phyloP scores from a whole-genome alignment of 2,113 vertebrate genomes.

The Toxostoma redivivum region DNA sequence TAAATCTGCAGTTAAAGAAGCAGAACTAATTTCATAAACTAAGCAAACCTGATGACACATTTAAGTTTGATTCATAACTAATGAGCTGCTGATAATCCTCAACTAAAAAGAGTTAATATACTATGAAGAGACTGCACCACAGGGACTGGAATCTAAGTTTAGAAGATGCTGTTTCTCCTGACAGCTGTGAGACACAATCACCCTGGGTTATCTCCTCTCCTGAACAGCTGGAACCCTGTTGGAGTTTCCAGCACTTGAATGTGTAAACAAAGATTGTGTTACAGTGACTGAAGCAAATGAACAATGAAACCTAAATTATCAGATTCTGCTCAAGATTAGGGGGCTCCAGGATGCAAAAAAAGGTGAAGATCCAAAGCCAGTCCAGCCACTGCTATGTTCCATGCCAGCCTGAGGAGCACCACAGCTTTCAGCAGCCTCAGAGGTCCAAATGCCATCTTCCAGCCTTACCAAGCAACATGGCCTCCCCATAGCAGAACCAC shows the following conservation, averaged over 20 bases:
- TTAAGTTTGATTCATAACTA: not conserved
- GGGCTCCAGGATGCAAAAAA: not conserved
- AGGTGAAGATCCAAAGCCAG: not conserved
- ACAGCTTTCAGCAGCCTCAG: not conserved
- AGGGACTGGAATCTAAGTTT: not conserved
- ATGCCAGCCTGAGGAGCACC: not conserved
- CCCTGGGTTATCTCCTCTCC: not conserved
- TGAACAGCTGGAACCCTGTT: not conserved
- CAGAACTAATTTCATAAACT: not conserved
- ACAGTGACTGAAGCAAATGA: not conserved
- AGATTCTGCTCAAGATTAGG: not conserved
- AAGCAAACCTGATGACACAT: not conserved
- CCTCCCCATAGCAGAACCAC: slow-evolving; percentile 86
- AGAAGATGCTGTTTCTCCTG: not conserved
- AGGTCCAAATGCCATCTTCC: not conserved
- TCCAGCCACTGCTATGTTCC: not conserved
- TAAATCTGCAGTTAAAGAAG: not conserved
- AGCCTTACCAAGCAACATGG: slow-evolving; percentile 83
- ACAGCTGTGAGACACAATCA: not conserved
- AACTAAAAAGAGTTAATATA: not conserved
- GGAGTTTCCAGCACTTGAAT: not conserved
- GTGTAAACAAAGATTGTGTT: not conserved
- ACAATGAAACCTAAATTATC: not conserved
- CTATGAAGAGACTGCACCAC: not conserved
- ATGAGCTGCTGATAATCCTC: not conserved